A percentile compares a stretch with the other conserved stretches of the same genome.
Conservation (phyloP, 2,113 vertebrate species). For the Caretta caretta region DNA sequence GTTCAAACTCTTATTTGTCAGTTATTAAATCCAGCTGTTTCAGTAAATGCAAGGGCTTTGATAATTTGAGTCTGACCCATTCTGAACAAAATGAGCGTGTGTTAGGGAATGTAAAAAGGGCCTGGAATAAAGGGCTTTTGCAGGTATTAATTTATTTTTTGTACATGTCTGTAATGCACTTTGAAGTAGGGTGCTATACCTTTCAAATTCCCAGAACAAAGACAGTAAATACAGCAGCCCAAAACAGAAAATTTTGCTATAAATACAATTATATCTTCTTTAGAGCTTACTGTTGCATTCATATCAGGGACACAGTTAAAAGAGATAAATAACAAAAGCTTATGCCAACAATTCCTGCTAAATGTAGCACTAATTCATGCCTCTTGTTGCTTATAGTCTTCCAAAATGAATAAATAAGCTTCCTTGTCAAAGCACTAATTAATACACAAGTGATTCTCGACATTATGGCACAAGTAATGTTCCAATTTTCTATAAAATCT, state of each 20-base stretch:
- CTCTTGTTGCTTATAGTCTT: neutral
- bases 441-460: neutral
- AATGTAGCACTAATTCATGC: neutral
- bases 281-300: neutral
- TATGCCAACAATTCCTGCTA: slow-evolving; percentile 18
- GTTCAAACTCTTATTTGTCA: neutral
- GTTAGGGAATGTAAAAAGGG: neutral
- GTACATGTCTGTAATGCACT: neutral
- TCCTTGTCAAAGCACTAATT: slow-evolving; percentile 15
- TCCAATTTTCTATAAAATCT: neutral
- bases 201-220: neutral
- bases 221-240: neutral
- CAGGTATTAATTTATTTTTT: neutral
- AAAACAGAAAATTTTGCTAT: neutral
- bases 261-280: neutral
- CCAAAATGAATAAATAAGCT: slow-evolving; percentile 7
- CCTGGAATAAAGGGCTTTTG: neutral
- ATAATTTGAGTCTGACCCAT: neutral
- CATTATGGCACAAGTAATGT: neutral
- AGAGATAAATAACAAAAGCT: slow-evolving; percentile 21
- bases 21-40: neutral
- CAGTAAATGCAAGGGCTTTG: neutral
- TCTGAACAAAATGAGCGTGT: neutral
- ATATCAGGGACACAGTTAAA: neutral
- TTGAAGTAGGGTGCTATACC: neutral